Percentiles rank a stretch among this genome's conserved stretches.
These are phyloP conservation scores for Diprion similis DNA, from an alignment of 1,140 invertebrate genomes.

Conservation along the genomic window DNA sequence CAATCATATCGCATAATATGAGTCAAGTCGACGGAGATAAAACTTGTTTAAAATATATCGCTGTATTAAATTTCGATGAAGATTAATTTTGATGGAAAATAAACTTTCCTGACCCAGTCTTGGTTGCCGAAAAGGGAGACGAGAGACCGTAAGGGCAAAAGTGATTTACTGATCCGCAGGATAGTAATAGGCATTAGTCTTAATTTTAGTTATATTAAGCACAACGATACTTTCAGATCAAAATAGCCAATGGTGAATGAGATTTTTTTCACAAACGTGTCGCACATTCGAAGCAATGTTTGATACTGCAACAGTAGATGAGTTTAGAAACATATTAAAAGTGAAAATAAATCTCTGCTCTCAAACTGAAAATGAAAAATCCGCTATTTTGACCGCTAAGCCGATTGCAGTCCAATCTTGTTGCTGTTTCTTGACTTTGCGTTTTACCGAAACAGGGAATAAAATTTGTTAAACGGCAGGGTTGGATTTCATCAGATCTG, in stretches of 20 bases:
- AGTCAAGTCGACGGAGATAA: too few relatives aligned
- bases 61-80: not conserved
- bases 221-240: not conserved
- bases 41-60: not conserved
- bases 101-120: not conserved
- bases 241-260: not conserved
- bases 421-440: too few relatives aligned
- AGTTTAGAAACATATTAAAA: too few relatives aligned
- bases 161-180: not conserved
- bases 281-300: too few relatives aligned
- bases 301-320: too few relatives aligned
- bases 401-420: too few relatives aligned
- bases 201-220: not conserved
- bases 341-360: too few relatives aligned
- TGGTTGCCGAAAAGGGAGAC: not conserved
- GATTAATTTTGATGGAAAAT: not conserved
- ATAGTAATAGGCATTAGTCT: not conserved
- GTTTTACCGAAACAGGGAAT: too few relatives aligned
- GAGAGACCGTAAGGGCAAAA: not conserved
- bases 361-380: too few relatives aligned
- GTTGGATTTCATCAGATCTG: not conserved
- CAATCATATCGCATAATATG: not conserved
- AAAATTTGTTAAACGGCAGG: not conserved
- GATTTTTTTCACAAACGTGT: not conserved
- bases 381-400: too few relatives aligned